These are phyloP conservation scores for Opisthograptis luteolata DNA, from an alignment of 2,888 invertebrate genomes.

Conservation along the genomic window DNA sequence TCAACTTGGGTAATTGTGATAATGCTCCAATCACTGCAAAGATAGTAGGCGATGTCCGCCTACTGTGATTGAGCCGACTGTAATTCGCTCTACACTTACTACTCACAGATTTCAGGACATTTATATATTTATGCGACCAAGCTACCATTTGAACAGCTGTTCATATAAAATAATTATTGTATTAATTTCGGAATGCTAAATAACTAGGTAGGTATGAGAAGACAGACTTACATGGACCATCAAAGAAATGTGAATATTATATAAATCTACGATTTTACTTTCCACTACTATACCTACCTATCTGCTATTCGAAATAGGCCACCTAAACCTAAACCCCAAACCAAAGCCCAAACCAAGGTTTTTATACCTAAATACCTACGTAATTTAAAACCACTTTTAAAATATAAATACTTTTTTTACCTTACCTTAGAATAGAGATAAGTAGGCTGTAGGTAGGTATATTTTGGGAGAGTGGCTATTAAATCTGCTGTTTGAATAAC, in stretches of 20 bases:
- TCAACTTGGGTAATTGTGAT: constrained; percentile 48
- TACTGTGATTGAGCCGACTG: constrained; percentile 9
- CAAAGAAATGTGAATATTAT: too few species aligned
- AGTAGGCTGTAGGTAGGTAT: too few species aligned
- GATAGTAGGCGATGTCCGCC: constrained; percentile 27
- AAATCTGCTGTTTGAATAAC: too few species aligned
- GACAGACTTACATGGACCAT: not conserved
- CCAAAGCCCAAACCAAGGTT: too few species aligned
- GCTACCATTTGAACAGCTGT: constrained; percentile 1
- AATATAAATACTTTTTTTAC: too few species aligned
- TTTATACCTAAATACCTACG: too few species aligned
- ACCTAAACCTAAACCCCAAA: too few species aligned
- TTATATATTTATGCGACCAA: constrained; percentile 1
- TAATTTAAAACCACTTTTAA: too few species aligned
- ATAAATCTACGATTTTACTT: not conserved
- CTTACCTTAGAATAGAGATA: too few species aligned
- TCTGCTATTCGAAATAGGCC: too few species aligned
- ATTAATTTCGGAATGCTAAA: not conserved
- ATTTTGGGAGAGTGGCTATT: too few species aligned
- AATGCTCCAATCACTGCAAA: constrained; percentile 50
- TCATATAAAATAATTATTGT: not conserved
- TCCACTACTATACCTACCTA: too few species aligned
- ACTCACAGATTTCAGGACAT: not conserved
- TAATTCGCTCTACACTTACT: constrained; percentile 2
- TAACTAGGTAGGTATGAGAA: not conserved